Evolutionary conservation across 2,113 vertebrate species (phyloP).

Genomic region (Chlamydotis undulata): DNA sequence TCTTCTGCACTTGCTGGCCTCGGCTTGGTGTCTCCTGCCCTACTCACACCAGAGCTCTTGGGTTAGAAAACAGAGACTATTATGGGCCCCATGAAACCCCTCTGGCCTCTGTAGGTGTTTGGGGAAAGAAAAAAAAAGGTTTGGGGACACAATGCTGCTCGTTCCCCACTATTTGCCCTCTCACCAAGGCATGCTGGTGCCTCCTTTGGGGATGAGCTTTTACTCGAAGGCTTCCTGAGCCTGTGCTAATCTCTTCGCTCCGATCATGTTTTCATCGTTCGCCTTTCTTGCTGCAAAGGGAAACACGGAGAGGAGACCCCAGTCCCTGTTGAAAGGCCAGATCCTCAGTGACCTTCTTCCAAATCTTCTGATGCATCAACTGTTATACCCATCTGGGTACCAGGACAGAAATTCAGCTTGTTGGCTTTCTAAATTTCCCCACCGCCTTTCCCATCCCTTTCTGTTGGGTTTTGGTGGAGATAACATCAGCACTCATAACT

Average conservation of each 20-base stretch:
- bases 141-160: rapidly evolving
- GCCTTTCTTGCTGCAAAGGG: neutral
- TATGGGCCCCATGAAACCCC: neutral
- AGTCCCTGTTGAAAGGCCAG: neutral
- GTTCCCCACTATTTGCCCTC: neutral
- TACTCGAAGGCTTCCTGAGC: neutral
- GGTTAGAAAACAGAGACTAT: neutral
- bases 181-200: neutral
- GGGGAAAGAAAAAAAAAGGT: neutral
- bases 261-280: neutral
- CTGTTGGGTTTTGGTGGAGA: neutral
- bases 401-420: neutral
- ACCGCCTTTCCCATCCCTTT: neutral
- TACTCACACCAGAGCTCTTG: neutral
- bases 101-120: neutral
- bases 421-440: neutral
- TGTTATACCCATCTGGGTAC: neutral
- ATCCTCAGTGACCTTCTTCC: neutral
- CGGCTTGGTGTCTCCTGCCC: rapidly evolving
- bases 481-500: neutral
- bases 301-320: neutral
- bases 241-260: neutral
- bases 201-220: neutral
- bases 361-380: no score
- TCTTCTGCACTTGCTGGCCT: neutral